Evolutionary conservation across 2,113 vertebrate species (phyloP).

Genomic region (Paracanthobrama guichenoti): DNA sequence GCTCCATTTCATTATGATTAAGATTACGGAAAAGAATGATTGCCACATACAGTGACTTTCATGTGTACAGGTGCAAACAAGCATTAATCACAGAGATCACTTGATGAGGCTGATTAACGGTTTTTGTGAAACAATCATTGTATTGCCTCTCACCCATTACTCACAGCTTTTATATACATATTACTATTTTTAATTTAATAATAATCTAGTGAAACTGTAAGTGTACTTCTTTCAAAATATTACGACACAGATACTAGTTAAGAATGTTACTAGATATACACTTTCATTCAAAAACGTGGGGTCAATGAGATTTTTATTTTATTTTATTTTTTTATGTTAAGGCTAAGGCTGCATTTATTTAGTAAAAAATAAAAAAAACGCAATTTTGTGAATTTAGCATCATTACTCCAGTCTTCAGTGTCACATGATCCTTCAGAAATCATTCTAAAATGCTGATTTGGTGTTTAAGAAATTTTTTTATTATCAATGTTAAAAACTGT

Average conservation of each 20-base stretch:
- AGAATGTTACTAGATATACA: too few species aligned
- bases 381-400: too few species aligned
- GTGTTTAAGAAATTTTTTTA: background rate
- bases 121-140: conserved; percentile 11
- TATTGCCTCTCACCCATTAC: background rate
- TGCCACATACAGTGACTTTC: conserved; percentile 14
- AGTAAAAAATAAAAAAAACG: background rate
- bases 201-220: background rate
- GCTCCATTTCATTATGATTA: background rate
- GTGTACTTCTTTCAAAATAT: background rate
- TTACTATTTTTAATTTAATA: too few species aligned
- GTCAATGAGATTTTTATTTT: too few species aligned
- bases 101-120: background rate
- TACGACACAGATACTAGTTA: background rate
- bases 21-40: background rate
- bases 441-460: background rate
- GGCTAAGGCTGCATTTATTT: background rate
- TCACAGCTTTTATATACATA: background rate
- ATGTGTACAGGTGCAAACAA: conserved; percentile 14
- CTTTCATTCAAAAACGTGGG: too few species aligned
- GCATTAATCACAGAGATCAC: conserved; percentile 8
- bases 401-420: background rate
- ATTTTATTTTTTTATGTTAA: too few species aligned
- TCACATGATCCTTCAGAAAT: background rate
- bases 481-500: too few species aligned